Conservation (phyloP, 2,888 invertebrate genomes). For the Melitaea athalia region DNA sequence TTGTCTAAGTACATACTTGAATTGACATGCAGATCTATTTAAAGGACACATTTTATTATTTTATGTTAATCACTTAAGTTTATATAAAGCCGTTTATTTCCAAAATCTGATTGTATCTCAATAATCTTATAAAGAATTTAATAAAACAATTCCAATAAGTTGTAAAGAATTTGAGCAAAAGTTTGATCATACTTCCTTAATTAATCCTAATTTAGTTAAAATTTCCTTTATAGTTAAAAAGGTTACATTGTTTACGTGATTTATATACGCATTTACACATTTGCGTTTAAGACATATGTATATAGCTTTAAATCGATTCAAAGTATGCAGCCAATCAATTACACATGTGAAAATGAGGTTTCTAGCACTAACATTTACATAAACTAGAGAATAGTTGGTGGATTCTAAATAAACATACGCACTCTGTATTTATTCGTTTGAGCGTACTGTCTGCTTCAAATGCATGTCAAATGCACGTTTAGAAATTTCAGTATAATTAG, state of each 20-base stretch:
- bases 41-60: neutral
- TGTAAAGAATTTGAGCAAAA: neutral
- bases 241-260: no score
- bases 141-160: neutral
- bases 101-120: neutral
- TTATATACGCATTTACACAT: no score
- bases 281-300: no score
- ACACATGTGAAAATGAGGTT: no score
- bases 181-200: neutral
- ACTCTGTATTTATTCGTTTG: conserved; percentile 5
- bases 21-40: conserved; percentile 15
- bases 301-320: no score
- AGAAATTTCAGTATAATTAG: conserved; percentile 23
- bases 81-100: neutral
- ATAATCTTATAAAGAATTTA: neutral
- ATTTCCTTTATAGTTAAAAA: no score
- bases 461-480: conserved; percentile 31
- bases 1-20: conserved; percentile 12
- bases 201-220: no score
- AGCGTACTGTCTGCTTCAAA: conserved; percentile 18
- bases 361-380: neutral
- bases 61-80: neutral
- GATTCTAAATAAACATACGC: conserved; percentile 6
- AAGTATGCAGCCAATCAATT: no score
- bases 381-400: neutral